Evolutionary conservation across 2,888 invertebrate species (phyloP), one percentile per base, ranked within the genome.

Genomic region (Eristalinus sepulchralis): DNA sequence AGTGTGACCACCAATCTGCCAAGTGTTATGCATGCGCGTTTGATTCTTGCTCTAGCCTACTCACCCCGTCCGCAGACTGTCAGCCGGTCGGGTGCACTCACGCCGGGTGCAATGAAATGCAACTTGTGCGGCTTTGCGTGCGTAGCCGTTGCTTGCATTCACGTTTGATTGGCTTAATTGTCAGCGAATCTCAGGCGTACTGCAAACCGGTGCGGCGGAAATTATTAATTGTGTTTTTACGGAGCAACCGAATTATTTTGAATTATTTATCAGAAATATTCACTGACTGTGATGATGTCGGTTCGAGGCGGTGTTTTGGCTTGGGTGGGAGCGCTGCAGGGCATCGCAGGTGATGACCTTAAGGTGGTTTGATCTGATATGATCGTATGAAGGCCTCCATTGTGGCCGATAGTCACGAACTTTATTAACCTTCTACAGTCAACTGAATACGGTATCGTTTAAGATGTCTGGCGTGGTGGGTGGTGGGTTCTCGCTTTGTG

Each of bases 1-100:
- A 70, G 73, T 70, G 68, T 81, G 75, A 68, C 77, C 82, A 72
- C 60, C 24, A 64, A 60, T 62, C 59, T 64, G 83, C 67, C 36
- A 47, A 59, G 47, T 66, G 80, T 57, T 70, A 70, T 39, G 59
- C 60, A 22, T 24, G 39, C 39, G 53, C 60, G 66, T 75, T 59
- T 78, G 62, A 67, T 66, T 83, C 68, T 68, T 39, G 36, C 47
- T 36, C 57, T 20, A 59, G 53, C 83, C 73, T 75, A 75, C 83
- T 86, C 83, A 75, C 47, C 55, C 73, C 53, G 64, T 39, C 27
- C n/a, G 3, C n/a, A n/a, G 39, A n/a, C n/a, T n/a, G 39, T n/a
- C 11, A n/a, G 59, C 6, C 39, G 59, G 33, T 13, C 20, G 20
- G 27, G 5, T 11, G 27, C 10, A 62, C 24, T 24, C 34, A n/a